Evolutionary conservation across 2,113 vertebrate species (phyloP), one percentile per base, ranked within the genome.

Genomic region (Cephalopholis sonnerati): DNA sequence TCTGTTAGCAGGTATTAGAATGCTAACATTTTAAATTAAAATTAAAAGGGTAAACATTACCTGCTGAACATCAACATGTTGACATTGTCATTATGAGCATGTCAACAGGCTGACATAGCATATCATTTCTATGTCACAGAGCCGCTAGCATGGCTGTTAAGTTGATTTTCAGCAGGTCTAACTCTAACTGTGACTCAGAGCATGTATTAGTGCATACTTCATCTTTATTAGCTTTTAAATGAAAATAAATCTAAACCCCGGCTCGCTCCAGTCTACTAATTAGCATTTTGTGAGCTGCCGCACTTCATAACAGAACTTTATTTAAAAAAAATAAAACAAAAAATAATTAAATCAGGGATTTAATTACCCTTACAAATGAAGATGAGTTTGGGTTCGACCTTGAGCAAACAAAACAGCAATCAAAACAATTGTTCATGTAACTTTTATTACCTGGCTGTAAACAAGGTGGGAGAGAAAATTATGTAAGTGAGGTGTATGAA

Each of bases 331-430:
- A 24, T 9, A 20, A 13, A 61, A 29, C 16, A 22, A 46, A 58
- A 74, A 59, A 58, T 27, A 72, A 81, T 54, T 13, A 64, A 83
- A 55, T 18, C 25, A 46, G 10, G 24, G 54, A 22, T 53, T 83
- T 85, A 83, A 91, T 87, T 36, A 79, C 69, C 46, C 16, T 68
- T 64, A 83, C 82, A 89, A 87, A 87, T 81, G 57, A 72, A 62
- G 53, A 71, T 46, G 74, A 64, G 78, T 32, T 32, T 3, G 24
- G 4, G 22, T 75, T 61, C 7, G 13, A 88, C 81, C 90, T 90
- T 89, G 83, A 82, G 78, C 63, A 64, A 72, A 85, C 50, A 57
- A 77, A 85, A 84, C 67, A 78, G 77, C 50, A 84, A 11, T 64
- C 57, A 65, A 29, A 79, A 73, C 25, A 66, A 63, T 48, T 63